Evolutionary conservation across 2,113 vertebrate species (phyloP).

Genomic region (Recurvirostra avosetta): DNA sequence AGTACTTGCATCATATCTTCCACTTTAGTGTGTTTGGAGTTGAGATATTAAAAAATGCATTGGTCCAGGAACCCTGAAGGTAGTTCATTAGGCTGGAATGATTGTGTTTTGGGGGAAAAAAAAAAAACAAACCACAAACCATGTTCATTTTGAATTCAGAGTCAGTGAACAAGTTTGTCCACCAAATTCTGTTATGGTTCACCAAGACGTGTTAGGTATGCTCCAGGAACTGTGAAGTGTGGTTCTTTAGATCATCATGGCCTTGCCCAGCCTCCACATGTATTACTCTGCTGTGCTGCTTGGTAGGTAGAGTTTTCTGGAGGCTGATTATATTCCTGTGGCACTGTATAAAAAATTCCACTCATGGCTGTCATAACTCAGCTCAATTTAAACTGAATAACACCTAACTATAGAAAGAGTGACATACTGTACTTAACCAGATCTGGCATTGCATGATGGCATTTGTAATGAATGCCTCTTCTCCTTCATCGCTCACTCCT

Average conservation of each 20-base stretch:
- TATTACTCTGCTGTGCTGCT: not conserved
- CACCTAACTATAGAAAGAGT: not conserved
- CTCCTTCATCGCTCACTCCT: not conserved
- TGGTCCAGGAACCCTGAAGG: not conserved
- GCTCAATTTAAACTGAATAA: not conserved
- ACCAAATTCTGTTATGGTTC: not conserved
- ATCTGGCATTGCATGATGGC: not conserved
- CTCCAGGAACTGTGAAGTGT: not conserved
- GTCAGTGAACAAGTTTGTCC: not conserved
- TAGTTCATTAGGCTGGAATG: not conserved
- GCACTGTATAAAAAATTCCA: not conserved
- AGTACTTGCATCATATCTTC: not conserved
- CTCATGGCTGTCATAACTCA: not conserved
- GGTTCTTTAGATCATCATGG: not conserved
- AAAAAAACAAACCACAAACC: no score
- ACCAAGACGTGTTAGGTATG: not conserved
- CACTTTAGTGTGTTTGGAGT: not conserved
- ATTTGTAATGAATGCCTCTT: not conserved
- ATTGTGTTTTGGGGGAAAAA: not conserved
- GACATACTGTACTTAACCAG: not conserved
- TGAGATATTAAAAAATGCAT: not conserved
- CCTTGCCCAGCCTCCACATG: not conserved
- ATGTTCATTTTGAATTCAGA: not conserved
- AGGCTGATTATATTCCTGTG: not conserved
- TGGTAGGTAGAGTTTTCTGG: not conserved